A percentile compares a stretch with the other conserved stretches of the same genome.
phyloP scores from a whole-genome alignment of 1,140 invertebrate genomes.

The Pararge aegeria region DNA sequence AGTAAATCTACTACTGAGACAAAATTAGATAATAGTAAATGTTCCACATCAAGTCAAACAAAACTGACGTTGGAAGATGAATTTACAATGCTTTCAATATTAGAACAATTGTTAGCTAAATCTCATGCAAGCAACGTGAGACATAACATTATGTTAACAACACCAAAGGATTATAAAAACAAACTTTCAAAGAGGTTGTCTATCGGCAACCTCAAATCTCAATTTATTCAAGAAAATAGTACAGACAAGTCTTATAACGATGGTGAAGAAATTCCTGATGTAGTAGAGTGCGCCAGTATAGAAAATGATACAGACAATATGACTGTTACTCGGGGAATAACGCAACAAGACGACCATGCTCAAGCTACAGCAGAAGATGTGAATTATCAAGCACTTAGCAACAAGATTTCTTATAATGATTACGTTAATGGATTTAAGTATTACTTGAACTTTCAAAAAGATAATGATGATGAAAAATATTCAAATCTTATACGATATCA shows the following conservation, averaged over 20 bases:
- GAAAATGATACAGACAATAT: background rate
- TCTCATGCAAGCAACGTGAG: slow-evolving; percentile 41
- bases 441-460: slow-evolving; percentile 63
- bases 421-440: slow-evolving; percentile 67
- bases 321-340: background rate
- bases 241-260: slow-evolving; percentile 28
- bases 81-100: slow-evolving; percentile 47
- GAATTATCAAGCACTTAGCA: slow-evolving; percentile 46
- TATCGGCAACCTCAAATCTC: slow-evolving; percentile 30
- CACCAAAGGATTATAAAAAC: slow-evolving; percentile 6
- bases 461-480: slow-evolving; percentile 50
- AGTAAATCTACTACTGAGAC: background rate
- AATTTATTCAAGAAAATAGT: slow-evolving; percentile 12
- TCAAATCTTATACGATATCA: slow-evolving; percentile 61
- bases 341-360: background rate
- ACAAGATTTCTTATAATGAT: slow-evolving; percentile 58
- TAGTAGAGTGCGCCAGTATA: slow-evolving; percentile 1
- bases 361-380: slow-evolving; percentile 27
- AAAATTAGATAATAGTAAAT: background rate
- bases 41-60: slow-evolving; percentile 10
- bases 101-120: slow-evolving; percentile 50
- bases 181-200: slow-evolving; percentile 17
- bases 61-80: slow-evolving; percentile 42
- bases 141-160: slow-evolving; percentile 31
- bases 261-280: slow-evolving; percentile 20